Evolutionary conservation across 2,888 invertebrate species (phyloP), one percentile per base, ranked within the genome.

Genomic region (Thysanoteuthis rhombus): DNA sequence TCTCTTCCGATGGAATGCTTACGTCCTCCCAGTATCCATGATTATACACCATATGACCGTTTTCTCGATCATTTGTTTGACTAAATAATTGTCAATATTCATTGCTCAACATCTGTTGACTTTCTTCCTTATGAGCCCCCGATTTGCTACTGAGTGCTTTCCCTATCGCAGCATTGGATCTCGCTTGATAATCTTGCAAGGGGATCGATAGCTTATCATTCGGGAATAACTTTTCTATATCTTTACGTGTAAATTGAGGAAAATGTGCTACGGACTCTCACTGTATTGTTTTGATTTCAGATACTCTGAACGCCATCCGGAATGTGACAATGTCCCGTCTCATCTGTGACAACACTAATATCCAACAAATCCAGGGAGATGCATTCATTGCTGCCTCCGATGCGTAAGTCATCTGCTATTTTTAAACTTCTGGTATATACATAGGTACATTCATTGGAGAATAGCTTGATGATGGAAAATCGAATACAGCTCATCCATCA

Each of bases 291-390:
- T 32, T 16, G 1, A 39, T 91, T 90, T 39, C 40, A 93, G 93
- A 90, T 40, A 45, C 89, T 16, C 58, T 93, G 90, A 45, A 52
- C 22, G 93, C 93, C 38, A 22, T 94, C n/a, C 42, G 93, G 32
- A 94, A 92, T 22, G 91, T 93, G 6, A 89, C 40, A 12, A 45
- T 94, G 94, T 91, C 94, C 28, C 90, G 93, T n/a, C 45, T 94
- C 8, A 91, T 94, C 58, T 94, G 94, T 91, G 93, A 93, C 89
- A 94, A 93, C 32, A 93, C 93, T 40, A 93, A 94, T 40, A 93
- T 93, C 58, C 16, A 25, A 42, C 58, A 90, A n/a, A 94, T 94
- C 40, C 94, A 93, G 39, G 89, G 89, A 19, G 58, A 93, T 28
- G 93, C 93, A 28, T 94, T 94, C 36, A n/a, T 92, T 40, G 42